Evolutionary conservation across 2,113 vertebrate genomes (phyloP).

Genomic region (Pitta sordida): DNA sequence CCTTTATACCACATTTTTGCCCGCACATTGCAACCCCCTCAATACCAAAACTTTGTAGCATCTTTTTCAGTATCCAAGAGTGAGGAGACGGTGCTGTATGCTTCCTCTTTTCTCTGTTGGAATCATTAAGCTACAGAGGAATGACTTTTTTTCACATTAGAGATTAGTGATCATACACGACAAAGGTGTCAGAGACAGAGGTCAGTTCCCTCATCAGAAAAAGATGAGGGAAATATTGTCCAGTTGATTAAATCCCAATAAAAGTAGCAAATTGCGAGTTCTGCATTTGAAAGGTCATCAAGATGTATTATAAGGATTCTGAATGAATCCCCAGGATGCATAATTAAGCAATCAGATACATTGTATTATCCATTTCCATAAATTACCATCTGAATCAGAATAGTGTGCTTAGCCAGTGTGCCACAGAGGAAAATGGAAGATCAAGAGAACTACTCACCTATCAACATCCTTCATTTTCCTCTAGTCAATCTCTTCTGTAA

Average conservation of each 20-base stretch:
- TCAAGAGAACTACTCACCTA: not conserved
- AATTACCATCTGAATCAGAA: constrained; percentile 55
- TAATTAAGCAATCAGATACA: constrained; percentile 60
- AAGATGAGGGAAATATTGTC: constrained; percentile 11
- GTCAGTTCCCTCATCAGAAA: not conserved
- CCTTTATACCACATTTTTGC: not conserved
- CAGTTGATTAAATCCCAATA: constrained; percentile 51
- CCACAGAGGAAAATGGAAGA: constrained; percentile 16
- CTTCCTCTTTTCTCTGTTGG: not conserved
- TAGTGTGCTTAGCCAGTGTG: not conserved
- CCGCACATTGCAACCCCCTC: not conserved
- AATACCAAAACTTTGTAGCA: not conserved
- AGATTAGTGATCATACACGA: not conserved
- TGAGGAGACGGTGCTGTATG: not conserved
- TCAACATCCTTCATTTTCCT: not conserved
- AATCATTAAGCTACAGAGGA: not conserved
- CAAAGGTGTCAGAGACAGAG: not conserved
- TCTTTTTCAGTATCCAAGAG: not conserved
- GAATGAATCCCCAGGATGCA: constrained; percentile 20
- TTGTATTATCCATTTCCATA: constrained; percentile 46
- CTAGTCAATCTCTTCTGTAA: not conserved
- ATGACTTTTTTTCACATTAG: not conserved
- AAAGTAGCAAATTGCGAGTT: not conserved
- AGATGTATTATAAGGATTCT: constrained; percentile 26
- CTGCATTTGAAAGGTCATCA: constrained; percentile 48